phyloP scores from a whole-genome alignment of 2,113 vertebrate species.

The Hiodon tergisus region DNA sequence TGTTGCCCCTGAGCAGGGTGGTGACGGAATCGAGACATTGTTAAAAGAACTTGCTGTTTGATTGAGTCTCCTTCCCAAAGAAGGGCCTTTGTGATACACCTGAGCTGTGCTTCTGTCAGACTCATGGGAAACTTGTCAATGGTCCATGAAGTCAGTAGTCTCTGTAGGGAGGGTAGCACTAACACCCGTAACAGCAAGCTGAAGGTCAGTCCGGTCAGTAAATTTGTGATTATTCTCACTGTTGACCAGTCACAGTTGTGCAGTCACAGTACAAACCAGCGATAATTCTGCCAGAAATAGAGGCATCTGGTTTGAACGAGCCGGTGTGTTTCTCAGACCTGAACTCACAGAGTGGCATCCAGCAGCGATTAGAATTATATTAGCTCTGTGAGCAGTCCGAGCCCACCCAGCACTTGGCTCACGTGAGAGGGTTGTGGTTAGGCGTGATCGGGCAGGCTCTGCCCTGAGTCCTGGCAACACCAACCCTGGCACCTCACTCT shows the following conservation, averaged over 20 bases:
- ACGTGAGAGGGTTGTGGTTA: conserved; percentile 24
- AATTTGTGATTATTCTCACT: background rate
- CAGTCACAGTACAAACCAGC: too few relatives aligned
- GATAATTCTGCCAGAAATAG: background rate
- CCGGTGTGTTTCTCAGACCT: background rate
- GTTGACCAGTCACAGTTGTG: background rate
- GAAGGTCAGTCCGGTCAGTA: too few relatives aligned
- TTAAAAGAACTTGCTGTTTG: background rate
- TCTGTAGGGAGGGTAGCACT: too few relatives aligned
- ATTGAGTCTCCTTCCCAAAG: background rate
- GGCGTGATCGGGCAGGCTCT: conserved; percentile 17
- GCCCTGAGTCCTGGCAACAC: conserved; percentile 16
- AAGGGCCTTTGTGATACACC: background rate
- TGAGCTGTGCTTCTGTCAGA: too few relatives aligned
- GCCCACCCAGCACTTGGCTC: conserved; percentile 39
- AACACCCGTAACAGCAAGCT: too few relatives aligned
- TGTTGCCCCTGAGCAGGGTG: background rate
- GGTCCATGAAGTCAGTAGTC: too few relatives aligned
- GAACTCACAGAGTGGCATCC: conserved; percentile 29
- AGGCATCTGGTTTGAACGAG: background rate
- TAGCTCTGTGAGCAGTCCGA: conserved; percentile 15
- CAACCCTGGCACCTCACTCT: conserved; percentile 23
- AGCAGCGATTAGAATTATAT: conserved; percentile 15
- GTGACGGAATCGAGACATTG: background rate
- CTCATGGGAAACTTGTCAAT: too few relatives aligned